Evolutionary conservation across 2,113 vertebrate genomes (phyloP), one percentile per base, ranked within the genome.

Genomic region (Menidia beryllina): DNA sequence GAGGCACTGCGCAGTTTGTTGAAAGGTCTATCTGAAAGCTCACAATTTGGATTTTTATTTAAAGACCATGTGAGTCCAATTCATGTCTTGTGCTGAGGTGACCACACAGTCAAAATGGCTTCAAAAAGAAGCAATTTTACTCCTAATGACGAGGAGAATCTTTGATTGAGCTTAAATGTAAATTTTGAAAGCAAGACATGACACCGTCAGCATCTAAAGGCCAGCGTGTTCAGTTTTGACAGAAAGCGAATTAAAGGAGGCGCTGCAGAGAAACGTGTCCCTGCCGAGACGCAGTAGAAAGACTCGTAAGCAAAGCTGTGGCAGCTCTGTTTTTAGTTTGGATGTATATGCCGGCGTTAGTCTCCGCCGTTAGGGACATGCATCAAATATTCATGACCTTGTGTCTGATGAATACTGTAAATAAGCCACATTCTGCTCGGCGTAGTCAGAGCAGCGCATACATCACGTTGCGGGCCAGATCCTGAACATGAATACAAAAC

Each of bases 311-410:
- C 14, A 51, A n/a, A 34, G 71, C 14, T 0, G 41, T 5, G 27
- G 73, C 70, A 56, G 71, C 54, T 60, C 34, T 36, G 61, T 69
- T 66, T 56, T 53, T 49, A 39, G 55, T 81, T 71, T 47, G 47
- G 50, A 73, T 75, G 62, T 51, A 50, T 64, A 63, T 7, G 56
- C 53, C 51, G 51, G 41, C 17, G 41, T 69, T 54, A 51, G 48
- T 47, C 60, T 26, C 41, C 14, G 62, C 53, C 23, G 71, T 67
- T 39, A 27, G 70, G 21, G 49, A 68, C 49, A 80, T 51, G 48
- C 71, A 87, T 84, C 71, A 87, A 77, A 86, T 57, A 89, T 81
- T 72, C 59, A 87, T 78, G 69, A 69, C 65, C 65, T 76, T 58
- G 63, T 39, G 50, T 34, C 9, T 69, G 76, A 68, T 70, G 77